Percentiles rank a stretch among this genome's conserved stretches.
Evolutionary conservation across 2,113 vertebrate genomes (phyloP).

Genomic region (Paraplagusia blochii): DNA sequence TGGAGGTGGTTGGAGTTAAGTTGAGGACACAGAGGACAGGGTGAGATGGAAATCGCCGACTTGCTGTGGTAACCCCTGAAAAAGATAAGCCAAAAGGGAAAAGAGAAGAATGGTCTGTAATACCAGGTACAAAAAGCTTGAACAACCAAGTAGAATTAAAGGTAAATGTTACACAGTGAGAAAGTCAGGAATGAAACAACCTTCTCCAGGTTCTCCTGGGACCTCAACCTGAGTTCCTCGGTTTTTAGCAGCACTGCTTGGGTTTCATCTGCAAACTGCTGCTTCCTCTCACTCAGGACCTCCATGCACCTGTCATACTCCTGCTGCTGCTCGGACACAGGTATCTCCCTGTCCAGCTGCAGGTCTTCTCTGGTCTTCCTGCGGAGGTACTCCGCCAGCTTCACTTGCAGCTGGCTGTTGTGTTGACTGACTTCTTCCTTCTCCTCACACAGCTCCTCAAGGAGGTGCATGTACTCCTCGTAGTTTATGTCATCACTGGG

Average conservation of each 20-base stretch:
- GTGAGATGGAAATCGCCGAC: too few species aligned
- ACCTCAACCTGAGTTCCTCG: constrained; percentile 41
- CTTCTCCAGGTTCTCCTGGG: constrained; percentile 51
- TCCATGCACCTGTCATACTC: constrained; percentile 67
- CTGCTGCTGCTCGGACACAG: constrained; percentile 30
- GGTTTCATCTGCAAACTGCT: constrained; percentile 20
- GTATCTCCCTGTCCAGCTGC: constrained; percentile 25
- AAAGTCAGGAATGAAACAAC: constrained; percentile 29
- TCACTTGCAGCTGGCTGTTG: constrained; percentile 69
- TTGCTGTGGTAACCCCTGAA: too few species aligned
- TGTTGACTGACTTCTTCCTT: constrained; percentile 48
- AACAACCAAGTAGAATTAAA: background rate
- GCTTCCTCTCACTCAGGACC: constrained; percentile 64
- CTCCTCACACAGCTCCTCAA: constrained; percentile 62
- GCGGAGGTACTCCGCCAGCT: constrained; percentile 65
- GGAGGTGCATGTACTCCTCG: constrained; percentile 48
- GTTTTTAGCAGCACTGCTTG: constrained; percentile 51
- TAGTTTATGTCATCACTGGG: constrained; percentile 2
- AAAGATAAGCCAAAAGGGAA: too few species aligned
- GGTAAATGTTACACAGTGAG: background rate
- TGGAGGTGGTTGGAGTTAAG: too few species aligned
- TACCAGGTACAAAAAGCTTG: too few species aligned
- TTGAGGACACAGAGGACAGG: too few species aligned
- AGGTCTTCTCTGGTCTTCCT: constrained; percentile 48
- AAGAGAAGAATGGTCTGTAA: too few species aligned